These are phyloP conservation scores for Hypotaenidia philippensis DNA, from an alignment of 2,797 vertebrate species.

Conservation along the genomic window DNA sequence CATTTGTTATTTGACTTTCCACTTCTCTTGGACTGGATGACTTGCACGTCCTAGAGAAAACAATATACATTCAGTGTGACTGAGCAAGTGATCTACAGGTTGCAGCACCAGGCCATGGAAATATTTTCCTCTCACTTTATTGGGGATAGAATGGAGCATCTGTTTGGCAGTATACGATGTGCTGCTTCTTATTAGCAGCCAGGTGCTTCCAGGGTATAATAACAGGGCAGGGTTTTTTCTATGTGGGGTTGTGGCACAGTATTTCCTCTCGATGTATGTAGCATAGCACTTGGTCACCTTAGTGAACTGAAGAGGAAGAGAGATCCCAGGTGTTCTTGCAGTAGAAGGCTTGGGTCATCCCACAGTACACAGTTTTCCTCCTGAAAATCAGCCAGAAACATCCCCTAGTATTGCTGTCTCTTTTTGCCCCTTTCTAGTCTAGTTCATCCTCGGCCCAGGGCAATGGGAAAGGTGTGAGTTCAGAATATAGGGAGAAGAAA, in stretches of 20 bases:
- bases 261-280: background rate
- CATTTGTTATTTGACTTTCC: conserved; percentile 6
- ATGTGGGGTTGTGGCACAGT: background rate
- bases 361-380: background rate
- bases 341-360: background rate
- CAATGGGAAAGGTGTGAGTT: background rate
- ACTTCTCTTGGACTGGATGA: background rate
- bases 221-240: background rate
- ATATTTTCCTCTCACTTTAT: background rate
- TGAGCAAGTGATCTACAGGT: background rate
- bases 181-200: background rate
- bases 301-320: background rate
- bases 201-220: background rate
- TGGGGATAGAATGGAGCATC: background rate
- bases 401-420: background rate
- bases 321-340: background rate
- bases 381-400: background rate
- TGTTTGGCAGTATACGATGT: background rate
- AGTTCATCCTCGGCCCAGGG: background rate
- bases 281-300: background rate
- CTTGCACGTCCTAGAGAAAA: background rate
- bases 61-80: background rate
- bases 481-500: background rate
- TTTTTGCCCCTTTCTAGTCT: background rate
- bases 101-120: background rate